Conservation (phyloP, 2,888 invertebrate species). For the Acronicta leporina region DNA sequence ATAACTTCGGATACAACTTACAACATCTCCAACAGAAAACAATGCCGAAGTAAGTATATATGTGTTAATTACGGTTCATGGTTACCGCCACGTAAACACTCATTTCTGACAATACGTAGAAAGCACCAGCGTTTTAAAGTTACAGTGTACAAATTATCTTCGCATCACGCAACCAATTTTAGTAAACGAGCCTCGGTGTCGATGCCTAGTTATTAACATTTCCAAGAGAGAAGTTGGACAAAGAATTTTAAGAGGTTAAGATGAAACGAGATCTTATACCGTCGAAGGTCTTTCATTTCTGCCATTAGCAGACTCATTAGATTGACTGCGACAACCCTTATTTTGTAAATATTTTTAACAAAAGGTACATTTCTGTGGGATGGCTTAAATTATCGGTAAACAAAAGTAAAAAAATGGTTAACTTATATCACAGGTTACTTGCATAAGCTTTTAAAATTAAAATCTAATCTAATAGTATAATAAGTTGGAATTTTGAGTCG, state of each 20-base stretch:
- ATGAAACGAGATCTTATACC: too few species aligned
- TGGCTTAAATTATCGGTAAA: too few species aligned
- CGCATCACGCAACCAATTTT: conserved; percentile 10
- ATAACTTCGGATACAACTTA: not conserved
- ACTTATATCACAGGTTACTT: too few species aligned
- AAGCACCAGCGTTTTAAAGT: not conserved
- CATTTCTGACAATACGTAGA: conserved; percentile 12
- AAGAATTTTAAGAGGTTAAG: not conserved
- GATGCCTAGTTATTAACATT: not conserved
- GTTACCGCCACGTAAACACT: not conserved
- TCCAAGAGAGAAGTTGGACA: not conserved
- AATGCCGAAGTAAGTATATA: conserved; percentile 2
- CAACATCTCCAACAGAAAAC: not conserved
- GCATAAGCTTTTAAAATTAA: too few species aligned
- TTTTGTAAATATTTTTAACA: too few species aligned
- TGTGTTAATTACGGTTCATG: conserved; percentile 1
- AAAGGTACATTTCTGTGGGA: too few species aligned
- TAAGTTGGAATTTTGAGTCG: too few species aligned
- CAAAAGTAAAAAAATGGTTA: too few species aligned
- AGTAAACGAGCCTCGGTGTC: not conserved
- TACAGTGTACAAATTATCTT: not conserved
- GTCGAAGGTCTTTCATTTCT: too few species aligned
- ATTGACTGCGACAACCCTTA: too few species aligned
- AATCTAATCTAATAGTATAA: too few species aligned
- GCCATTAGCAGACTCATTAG: too few species aligned